Evolutionary conservation across 1,140 invertebrate species (phyloP).

Genomic region (Caenorhabditis inopinata): DNA sequence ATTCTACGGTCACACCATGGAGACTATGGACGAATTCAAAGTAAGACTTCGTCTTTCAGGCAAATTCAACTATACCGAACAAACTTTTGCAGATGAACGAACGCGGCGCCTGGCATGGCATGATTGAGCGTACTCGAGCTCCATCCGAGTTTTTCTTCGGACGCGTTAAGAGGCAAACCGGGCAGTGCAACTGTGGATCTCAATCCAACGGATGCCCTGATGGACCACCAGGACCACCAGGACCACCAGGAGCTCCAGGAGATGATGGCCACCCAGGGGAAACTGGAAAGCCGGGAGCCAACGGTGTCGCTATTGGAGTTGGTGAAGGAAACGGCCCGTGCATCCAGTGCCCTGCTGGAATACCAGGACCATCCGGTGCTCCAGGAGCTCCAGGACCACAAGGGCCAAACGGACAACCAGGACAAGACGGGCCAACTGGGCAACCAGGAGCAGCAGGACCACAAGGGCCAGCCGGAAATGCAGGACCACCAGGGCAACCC

Average conservation of each 20-base stretch:
- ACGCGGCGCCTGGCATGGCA: conserved; percentile 31
- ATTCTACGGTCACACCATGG: conserved; percentile 37
- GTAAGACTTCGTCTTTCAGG: neutral
- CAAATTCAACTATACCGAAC: neutral
- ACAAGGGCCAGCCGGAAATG: conserved; percentile 9
- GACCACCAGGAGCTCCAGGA: conserved; percentile 23
- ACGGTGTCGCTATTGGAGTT: neutral
- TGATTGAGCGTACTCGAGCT: conserved; percentile 25
- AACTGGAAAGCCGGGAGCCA: conserved; percentile 2
- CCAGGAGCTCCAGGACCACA: neutral
- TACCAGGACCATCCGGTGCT: conserved; percentile 6
- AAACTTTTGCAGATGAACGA: neutral
- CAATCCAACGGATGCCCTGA: conserved; percentile 14
- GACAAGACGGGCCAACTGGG: neutral
- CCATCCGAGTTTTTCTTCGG: conserved; percentile 30
- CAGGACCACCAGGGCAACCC: conserved; percentile 18
- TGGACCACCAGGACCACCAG: conserved; percentile 41
- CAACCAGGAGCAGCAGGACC: conserved; percentile 17
- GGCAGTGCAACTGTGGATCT: conserved; percentile 25
- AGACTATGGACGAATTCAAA: conserved; percentile 40
- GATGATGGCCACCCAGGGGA: conserved; percentile 23
- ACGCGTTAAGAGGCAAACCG: conserved; percentile 33
- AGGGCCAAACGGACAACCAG: conserved; percentile 25
- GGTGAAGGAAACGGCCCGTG: neutral
- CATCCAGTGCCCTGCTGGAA: conserved; percentile 33